Evolutionary conservation across 2,113 vertebrate species (phyloP).

Genomic region (Girardinichthys multiradiatus): DNA sequence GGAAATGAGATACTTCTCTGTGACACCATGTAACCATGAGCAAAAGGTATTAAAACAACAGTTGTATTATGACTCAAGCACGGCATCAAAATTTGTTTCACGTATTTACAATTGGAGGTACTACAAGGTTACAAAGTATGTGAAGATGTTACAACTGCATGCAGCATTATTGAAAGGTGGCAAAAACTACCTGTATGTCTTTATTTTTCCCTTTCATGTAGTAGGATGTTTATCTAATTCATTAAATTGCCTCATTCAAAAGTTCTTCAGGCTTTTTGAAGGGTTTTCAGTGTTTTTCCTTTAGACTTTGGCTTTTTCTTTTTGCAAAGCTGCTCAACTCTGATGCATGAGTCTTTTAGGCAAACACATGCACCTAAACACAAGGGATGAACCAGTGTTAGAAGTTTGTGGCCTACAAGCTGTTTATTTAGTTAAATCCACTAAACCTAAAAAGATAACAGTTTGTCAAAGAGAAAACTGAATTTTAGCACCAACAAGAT

Average conservation of each 20-base stretch:
- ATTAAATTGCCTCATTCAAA: background rate
- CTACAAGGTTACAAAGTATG: background rate
- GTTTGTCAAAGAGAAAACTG: background rate
- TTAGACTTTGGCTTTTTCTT: background rate
- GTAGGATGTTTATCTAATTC: background rate
- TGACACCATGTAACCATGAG: background rate
- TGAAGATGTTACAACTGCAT: background rate
- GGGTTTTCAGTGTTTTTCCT: background rate
- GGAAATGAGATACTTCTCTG: background rate
- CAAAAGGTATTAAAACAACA: background rate
- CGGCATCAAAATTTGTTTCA: background rate
- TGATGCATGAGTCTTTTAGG: background rate
- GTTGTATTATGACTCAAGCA: background rate
- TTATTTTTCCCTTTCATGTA: background rate
- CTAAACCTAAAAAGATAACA: too few species aligned
- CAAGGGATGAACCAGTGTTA: too few species aligned
- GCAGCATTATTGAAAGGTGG: background rate
- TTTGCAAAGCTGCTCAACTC: background rate
- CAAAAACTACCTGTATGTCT: background rate
- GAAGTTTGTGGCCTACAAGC: too few species aligned
- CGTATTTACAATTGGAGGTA: background rate
- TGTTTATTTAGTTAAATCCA: too few species aligned
- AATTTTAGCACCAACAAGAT: background rate
- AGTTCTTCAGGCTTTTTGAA: background rate
- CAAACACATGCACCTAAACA: background rate